A percentile compares a stretch with the other conserved stretches of the same genome.
Evolutionary conservation across 2,113 vertebrate species (phyloP).

Genomic region (Lanius collurio): DNA sequence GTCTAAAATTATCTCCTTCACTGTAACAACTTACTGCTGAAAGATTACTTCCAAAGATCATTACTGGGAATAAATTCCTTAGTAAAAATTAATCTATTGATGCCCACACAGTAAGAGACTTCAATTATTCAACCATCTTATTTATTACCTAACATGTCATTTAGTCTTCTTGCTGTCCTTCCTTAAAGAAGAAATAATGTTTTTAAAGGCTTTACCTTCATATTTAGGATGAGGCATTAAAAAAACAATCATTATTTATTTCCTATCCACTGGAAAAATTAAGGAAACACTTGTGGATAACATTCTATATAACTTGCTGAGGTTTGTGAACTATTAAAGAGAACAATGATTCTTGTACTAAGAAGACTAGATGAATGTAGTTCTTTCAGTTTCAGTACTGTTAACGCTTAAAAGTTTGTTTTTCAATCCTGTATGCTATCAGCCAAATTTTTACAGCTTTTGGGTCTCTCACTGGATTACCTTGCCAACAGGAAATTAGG

Average conservation of each 20-base stretch:
- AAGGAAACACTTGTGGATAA: neutral
- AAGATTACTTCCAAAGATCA: constrained; percentile 60
- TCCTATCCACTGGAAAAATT: constrained; percentile 23
- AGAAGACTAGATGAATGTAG: neutral
- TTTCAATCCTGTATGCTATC: neutral
- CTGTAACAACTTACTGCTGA: constrained; percentile 49
- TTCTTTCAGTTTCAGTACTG: neutral
- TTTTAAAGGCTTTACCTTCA: constrained; percentile 36
- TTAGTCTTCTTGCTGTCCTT: constrained; percentile 46
- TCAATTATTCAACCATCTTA: constrained; percentile 72
- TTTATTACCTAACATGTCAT: constrained; percentile 64
- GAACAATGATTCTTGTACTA: neutral
- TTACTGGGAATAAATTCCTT: constrained; percentile 68
- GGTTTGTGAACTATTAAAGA: neutral
- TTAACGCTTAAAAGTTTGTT: neutral
- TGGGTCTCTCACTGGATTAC: neutral
- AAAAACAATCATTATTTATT: neutral
- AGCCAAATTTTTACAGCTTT: neutral
- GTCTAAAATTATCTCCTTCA: neutral
- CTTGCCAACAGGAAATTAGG: neutral
- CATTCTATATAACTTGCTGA: neutral
- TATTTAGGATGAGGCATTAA: constrained; percentile 24
- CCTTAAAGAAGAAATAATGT: constrained; percentile 55
- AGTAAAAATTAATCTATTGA: constrained; percentile 64
- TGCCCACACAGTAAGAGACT: constrained; percentile 53